These are phyloP conservation scores for Hippocampus guttulatus DNA, from an alignment of 2,113 vertebrate genomes.

Conservation along the genomic window DNA sequence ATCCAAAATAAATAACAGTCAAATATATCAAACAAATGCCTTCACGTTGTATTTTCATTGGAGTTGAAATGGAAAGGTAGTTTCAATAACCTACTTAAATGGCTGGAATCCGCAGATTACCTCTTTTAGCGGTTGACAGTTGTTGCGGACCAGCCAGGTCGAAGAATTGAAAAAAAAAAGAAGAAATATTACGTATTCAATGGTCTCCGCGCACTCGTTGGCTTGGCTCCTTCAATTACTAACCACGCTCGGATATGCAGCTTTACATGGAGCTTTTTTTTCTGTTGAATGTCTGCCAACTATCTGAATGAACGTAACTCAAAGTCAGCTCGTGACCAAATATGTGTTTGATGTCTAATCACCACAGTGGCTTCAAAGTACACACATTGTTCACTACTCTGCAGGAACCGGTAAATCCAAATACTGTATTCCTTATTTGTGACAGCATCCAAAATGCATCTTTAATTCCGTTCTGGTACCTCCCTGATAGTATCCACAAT, in stretches of 20 bases:
- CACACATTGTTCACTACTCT: conserved; percentile 5
- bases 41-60: conserved; percentile 32
- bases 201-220: neutral
- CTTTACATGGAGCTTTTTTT: neutral
- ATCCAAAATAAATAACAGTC: conserved; percentile 20
- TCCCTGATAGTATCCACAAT: conserved; percentile 39
- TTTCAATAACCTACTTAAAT: neutral
- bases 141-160: neutral
- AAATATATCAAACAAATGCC: conserved; percentile 16
- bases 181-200: neutral
- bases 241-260: neutral
- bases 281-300: neutral
- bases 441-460: neutral
- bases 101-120: too few relatives aligned
- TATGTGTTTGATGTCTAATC: conserved; percentile 1
- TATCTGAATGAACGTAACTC: neutral
- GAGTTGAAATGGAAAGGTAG: conserved; percentile 9
- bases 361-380: neutral
- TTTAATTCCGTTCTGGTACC: conserved; percentile 30
- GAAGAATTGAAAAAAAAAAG: too few relatives aligned
- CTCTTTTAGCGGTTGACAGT: too few relatives aligned
- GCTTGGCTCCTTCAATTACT: neutral
- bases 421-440: neutral
- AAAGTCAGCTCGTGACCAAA: neutral
- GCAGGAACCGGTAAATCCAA: conserved; percentile 1